Evolutionary conservation across 2,888 invertebrate genomes (phyloP).

Genomic region (Cancer borealis): DNA sequence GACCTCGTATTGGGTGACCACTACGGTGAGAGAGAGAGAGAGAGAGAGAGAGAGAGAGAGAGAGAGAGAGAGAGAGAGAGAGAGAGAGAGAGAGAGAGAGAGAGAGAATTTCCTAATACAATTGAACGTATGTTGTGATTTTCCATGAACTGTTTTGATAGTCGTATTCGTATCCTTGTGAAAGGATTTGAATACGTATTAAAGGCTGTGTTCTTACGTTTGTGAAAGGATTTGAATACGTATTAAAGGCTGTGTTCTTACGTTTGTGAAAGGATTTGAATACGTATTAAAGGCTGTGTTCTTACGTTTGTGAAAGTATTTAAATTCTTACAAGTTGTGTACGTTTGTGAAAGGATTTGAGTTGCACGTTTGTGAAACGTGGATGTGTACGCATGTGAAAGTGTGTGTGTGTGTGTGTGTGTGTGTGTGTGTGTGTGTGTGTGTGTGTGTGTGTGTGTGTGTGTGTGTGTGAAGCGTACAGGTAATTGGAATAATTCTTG

Average conservation of each 20-base stretch:
- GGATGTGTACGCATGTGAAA: constrained; percentile 16
- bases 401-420: background rate
- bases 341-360: background rate
- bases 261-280: background rate
- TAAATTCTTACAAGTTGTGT: background rate
- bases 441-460: background rate
- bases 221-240: background rate
- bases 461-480: background rate
- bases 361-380: background rate
- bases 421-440: background rate
- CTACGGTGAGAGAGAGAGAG: constrained; percentile 25
- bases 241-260: background rate
- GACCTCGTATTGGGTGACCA: constrained; percentile 34
- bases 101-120: background rate
- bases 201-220: background rate
- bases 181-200: background rate
- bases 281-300: background rate
- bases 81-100: background rate
- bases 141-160: background rate
- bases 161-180: background rate
- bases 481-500: background rate
- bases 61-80: too few relatives aligned
- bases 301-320: background rate
- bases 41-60: constrained; percentile 13
- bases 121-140: background rate